Conservation (phyloP, 1,140 invertebrate genomes). For the Procambarus virginalis region DNA sequence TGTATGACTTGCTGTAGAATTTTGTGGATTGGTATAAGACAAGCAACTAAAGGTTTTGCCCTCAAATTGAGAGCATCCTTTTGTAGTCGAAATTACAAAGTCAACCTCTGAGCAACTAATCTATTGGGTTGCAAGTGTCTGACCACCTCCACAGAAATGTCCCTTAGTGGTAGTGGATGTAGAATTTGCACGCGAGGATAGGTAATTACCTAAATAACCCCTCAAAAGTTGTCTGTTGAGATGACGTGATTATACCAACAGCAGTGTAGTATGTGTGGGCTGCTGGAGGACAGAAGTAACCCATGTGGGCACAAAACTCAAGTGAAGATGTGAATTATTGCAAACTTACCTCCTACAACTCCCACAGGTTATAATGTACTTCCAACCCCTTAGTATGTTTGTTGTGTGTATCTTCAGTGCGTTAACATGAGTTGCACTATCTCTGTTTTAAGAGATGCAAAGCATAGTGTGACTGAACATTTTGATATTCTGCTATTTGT, state of each 20-base stretch:
- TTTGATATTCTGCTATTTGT: constrained; percentile 67
- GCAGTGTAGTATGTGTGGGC: constrained; percentile 49
- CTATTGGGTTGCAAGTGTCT: not conserved
- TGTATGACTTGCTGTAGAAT: constrained; percentile 20
- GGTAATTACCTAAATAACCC: not conserved
- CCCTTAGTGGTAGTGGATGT: constrained; percentile 42
- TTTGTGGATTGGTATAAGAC: constrained; percentile 20
- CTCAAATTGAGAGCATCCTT: constrained; percentile 16
- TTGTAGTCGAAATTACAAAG: not conserved
- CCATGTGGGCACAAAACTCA: constrained; percentile 20
- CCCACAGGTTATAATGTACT: constrained; percentile 42
- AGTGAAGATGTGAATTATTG: not conserved
- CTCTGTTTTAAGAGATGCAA: constrained; percentile 65
- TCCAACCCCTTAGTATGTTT: constrained; percentile 61
- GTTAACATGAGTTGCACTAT: constrained; percentile 40
- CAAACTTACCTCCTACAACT: constrained; percentile 10
- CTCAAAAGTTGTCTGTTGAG: constrained; percentile 27
- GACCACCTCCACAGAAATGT: constrained; percentile 31
- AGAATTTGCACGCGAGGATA: constrained; percentile 19
- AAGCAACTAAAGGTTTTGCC: not conserved
- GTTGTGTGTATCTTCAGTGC: constrained; percentile 57
- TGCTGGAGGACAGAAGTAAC: constrained; percentile 40
- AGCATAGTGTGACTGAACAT: constrained; percentile 58
- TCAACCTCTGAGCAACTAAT: not conserved
- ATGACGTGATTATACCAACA: constrained; percentile 45